Conservation (phyloP, 2,888 invertebrate genomes). For the Ceratothoa steindachneri region DNA sequence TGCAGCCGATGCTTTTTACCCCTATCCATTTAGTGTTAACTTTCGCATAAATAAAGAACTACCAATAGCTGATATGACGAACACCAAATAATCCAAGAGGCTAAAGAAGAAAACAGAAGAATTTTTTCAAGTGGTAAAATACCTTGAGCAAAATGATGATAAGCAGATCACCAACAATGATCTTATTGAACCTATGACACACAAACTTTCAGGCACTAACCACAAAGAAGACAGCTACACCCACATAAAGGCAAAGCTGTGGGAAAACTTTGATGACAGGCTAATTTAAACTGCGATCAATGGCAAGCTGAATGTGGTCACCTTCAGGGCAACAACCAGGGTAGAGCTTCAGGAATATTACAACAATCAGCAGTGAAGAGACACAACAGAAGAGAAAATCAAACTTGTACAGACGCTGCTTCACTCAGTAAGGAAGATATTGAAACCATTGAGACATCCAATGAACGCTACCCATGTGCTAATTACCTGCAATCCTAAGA, state of each 20-base stretch:
- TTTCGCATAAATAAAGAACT: conserved; percentile 14
- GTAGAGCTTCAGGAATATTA: conserved; percentile 7
- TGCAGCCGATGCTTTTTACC: conserved; percentile 20
- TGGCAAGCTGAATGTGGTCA: conserved; percentile 15
- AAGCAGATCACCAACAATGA: too few species aligned
- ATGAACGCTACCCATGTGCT: background rate
- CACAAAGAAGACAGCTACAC: background rate
- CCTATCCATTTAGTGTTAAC: conserved; percentile 2
- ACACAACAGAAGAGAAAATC: background rate
- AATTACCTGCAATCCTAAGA: background rate
- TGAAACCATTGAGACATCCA: background rate
- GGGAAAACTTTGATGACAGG: conserved; percentile 13
- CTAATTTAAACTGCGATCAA: conserved; percentile 11
- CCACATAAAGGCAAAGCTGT: conserved; percentile 2
- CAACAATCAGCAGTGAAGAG: conserved; percentile 5
- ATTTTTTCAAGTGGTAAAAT: too few species aligned
- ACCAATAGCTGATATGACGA: background rate
- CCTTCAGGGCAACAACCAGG: conserved; percentile 19
- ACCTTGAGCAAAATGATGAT: too few species aligned
- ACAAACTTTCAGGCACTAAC: too few species aligned
- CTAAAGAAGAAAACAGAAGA: too few species aligned
- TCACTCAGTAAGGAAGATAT: background rate
- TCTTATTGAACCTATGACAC: too few species aligned
- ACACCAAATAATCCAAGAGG: background rate
- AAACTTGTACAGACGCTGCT: background rate